Evolutionary conservation across 35 echinoderm and acorn worm genomes (phyloP), one percentile per base, ranked within the genome.

Genomic region (Acanthaster planci): DNA sequence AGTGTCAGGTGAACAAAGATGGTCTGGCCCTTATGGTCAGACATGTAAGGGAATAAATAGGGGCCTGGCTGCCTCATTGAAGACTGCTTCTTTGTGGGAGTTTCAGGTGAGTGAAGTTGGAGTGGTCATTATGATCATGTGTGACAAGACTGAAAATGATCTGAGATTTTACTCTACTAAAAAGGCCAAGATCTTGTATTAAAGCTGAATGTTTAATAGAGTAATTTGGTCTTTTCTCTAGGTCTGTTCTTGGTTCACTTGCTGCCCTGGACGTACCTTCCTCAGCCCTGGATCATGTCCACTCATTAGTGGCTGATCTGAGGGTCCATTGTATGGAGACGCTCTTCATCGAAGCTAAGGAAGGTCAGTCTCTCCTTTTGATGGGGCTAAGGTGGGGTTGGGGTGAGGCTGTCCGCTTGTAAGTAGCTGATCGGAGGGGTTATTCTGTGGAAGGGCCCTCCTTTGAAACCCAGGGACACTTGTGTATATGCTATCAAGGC

Each of bases 321-420:
- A 78, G 95, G 39, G 83, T 90, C 8, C 92, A 93, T 58, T 97
- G 95, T 78, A 90, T 97, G 91, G 76, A 82, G 18, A 90, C 88
- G 12, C 82, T 97, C 42, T 97, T 97, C 82, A 84, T 87, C 52
- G 91, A 97, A 72, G 91, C 95, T 16, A 93, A 88, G 64, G 95
- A 97, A 85, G 95, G 95, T 97, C 32, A 83, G 52, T 36, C 42
- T 2, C 4, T 6, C 12, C 4, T 47, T 4, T 47, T 47, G 4
- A 12, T 47, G 42, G 42, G 42, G 42, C 4, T 4, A 12, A 12
- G 42, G 42, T 6, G 4, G 42, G 4, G 4, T 47, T 47, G 42
- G 42, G 42, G 4, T 47, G 4, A 12, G 12, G 42, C 4, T 47
- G 42, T 6, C 12, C 42, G 12, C 42, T 86, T 79, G 2, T 81